phyloP scores from a whole-genome alignment of 2,113 vertebrate genomes.

The Hippocampus guttulatus region DNA sequence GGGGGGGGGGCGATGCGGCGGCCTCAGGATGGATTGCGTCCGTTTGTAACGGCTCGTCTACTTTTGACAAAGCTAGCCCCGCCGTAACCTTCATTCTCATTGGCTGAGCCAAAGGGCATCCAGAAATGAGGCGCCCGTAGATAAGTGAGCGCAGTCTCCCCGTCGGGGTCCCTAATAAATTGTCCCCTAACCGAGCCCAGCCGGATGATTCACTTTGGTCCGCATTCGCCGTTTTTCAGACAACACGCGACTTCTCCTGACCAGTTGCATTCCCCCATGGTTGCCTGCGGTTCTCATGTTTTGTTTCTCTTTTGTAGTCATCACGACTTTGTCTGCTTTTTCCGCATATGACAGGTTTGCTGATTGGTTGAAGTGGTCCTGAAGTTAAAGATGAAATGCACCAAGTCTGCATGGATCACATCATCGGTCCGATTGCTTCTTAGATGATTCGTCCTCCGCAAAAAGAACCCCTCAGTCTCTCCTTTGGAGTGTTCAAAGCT shows the following conservation, averaged over 20 bases:
- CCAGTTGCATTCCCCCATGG: background rate
- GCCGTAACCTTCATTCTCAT: conserved; percentile 62
- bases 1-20: conserved; percentile 22
- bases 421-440: conserved; percentile 61
- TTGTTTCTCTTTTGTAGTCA: background rate
- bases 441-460: conserved; percentile 56
- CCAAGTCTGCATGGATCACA: conserved; percentile 46
- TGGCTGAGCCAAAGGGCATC: conserved; percentile 61
- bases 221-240: background rate
- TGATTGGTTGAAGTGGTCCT: background rate
- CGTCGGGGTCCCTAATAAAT: conserved; percentile 45
- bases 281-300: background rate
- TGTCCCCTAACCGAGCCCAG: background rate
- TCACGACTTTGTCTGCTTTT: background rate
- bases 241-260: too few species aligned
- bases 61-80: conserved; percentile 65
- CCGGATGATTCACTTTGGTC: background rate
- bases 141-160: conserved; percentile 58
- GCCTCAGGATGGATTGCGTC: conserved; percentile 56
- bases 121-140: conserved; percentile 40
- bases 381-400: background rate
- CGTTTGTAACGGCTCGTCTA: conserved; percentile 58
- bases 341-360: background rate
- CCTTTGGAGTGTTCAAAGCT: conserved; percentile 44
- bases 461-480: conserved; percentile 21